Evolutionary conservation across 2,113 vertebrate species (phyloP).

Genomic region (Microtus richardsoni): DNA sequence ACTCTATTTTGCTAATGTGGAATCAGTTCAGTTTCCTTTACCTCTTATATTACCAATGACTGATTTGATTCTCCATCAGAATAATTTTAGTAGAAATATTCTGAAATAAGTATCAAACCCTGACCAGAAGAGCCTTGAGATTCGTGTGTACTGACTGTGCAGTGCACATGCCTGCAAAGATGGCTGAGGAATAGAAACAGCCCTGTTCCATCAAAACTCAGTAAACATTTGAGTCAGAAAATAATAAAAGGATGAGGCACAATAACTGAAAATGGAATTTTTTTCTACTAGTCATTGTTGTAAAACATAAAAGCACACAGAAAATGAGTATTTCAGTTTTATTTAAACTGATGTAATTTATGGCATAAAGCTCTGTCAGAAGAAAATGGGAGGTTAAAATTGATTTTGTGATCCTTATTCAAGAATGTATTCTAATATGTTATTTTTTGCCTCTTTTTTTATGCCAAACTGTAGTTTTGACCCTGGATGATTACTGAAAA

Average conservation of each 20-base stretch:
- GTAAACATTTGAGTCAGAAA: background rate
- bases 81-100: slow-evolving; percentile 51
- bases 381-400: background rate
- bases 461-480: background rate
- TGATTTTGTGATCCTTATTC: slow-evolving; percentile 8
- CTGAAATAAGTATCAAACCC: slow-evolving; percentile 42
- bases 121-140: background rate
- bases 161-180: background rate
- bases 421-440: slow-evolving; percentile 10
- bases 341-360: slow-evolving; percentile 48
- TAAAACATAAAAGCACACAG: background rate
- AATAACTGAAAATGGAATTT: background rate
- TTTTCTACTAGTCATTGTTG: slow-evolving; percentile 27
- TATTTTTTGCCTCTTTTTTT: background rate
- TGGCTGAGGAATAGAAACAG: background rate
- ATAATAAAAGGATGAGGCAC: slow-evolving; percentile 12
- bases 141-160: background rate
- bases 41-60: background rate
- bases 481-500: background rate
- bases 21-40: background rate
- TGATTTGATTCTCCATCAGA: background rate
- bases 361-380: background rate
- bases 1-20: slow-evolving; percentile 24
- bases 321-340: slow-evolving; percentile 46
- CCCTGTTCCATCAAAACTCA: background rate